Conservation (phyloP, 2,888 invertebrate species). For the Galeruca laticollis region DNA sequence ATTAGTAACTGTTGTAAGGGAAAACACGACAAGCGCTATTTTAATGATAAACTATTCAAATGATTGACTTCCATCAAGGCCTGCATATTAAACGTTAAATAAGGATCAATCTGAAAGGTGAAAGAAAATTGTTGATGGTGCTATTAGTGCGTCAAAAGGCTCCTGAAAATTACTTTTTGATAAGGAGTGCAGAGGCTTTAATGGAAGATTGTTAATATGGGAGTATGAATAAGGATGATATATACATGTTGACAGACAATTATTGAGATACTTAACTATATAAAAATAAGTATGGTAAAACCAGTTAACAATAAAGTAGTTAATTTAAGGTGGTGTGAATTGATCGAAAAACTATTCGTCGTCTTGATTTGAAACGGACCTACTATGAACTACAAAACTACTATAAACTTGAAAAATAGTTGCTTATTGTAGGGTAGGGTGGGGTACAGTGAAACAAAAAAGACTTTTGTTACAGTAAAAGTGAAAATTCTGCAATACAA, state of each 20-base stretch:
- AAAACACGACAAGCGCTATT: not conserved
- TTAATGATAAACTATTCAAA: slow-evolving; percentile 4
- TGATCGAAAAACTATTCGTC: too few species aligned
- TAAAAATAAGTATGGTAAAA: not conserved
- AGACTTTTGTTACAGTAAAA: too few species aligned
- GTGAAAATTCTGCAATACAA: too few species aligned
- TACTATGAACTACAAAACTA: too few species aligned
- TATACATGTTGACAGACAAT: slow-evolving; percentile 6
- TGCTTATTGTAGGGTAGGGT: too few species aligned
- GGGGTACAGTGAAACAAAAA: too few species aligned
- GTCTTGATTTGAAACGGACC: too few species aligned
- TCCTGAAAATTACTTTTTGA: slow-evolving; percentile 15
- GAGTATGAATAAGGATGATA: not conserved
- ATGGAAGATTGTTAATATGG: not conserved
- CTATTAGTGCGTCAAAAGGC: slow-evolving; percentile 15
- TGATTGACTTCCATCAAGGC: slow-evolving; percentile 8
- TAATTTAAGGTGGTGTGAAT: too few species aligned
- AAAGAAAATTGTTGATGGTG: slow-evolving; percentile 12
- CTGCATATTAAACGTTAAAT: not conserved
- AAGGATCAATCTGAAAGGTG: slow-evolving; percentile 6
- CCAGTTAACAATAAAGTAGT: too few species aligned
- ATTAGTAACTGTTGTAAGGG: not conserved
- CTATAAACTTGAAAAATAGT: too few species aligned
- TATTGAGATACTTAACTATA: not conserved
- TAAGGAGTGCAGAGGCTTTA: not conserved